These are phyloP conservation scores for Salminus brasiliensis DNA, from an alignment of 2,113 vertebrate species.

Conservation along the genomic window DNA sequence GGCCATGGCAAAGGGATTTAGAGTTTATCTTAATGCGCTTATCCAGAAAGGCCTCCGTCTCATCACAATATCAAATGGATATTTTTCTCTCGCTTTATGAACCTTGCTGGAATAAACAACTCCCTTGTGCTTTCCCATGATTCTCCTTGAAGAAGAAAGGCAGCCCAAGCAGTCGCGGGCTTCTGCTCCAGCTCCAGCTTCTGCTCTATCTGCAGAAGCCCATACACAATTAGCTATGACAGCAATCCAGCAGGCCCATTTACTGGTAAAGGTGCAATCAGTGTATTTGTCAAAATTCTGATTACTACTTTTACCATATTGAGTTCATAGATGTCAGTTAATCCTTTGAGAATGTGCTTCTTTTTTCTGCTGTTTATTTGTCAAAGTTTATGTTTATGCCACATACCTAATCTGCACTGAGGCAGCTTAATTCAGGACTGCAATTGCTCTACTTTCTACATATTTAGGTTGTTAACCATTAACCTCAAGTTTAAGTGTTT, in stretches of 20 bases:
- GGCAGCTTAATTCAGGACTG: no score
- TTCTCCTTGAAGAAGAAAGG: background rate
- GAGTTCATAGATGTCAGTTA: background rate
- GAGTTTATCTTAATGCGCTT: conserved; percentile 46
- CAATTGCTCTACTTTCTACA: no score
- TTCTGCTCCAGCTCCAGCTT: background rate
- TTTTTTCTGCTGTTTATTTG: no score
- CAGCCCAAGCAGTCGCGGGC: background rate
- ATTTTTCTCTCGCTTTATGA: conserved; percentile 14
- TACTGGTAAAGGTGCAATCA: no score
- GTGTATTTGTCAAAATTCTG: background rate
- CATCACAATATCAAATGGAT: conserved; percentile 24
- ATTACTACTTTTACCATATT: background rate
- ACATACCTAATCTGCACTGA: no score
- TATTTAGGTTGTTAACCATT: no score
- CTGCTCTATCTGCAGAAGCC: background rate
- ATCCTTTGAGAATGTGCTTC: no score
- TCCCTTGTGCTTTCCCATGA: background rate
- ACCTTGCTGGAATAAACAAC: conserved; percentile 19
- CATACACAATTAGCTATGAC: background rate
- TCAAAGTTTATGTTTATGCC: no score
- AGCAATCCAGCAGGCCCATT: background rate
- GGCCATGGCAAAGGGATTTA: conserved; percentile 34
- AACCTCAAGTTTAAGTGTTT: no score
- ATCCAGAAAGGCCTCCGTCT: conserved; percentile 35